Conservation (phyloP, 2,888 invertebrate species). For the Thysanoteuthis rhombus region DNA sequence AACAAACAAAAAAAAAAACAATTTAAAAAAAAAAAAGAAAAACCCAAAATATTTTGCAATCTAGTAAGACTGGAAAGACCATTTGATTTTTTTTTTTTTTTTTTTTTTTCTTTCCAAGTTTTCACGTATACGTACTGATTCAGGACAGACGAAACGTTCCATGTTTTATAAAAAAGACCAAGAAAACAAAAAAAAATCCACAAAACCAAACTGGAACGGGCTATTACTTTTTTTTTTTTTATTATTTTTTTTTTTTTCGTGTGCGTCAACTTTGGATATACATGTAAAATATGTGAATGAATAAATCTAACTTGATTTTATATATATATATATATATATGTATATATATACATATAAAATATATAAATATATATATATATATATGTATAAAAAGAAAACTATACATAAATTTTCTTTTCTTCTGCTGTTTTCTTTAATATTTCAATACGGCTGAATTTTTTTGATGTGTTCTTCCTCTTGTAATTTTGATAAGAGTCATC, state of each 20-base stretch:
- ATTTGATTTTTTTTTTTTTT: no score
- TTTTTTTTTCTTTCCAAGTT: background rate
- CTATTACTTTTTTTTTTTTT: background rate
- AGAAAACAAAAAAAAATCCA: background rate
- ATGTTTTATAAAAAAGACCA: background rate
- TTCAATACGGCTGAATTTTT: no score
- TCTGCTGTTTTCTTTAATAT: background rate
- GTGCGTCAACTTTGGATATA: background rate
- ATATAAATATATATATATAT: background rate
- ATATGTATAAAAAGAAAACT: background rate
- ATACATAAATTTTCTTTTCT: background rate
- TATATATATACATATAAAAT: background rate
- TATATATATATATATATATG: background rate
- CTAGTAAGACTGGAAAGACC: background rate
- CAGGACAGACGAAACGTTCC: background rate
- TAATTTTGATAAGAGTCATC: no score
- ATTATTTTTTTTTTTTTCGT: background rate
- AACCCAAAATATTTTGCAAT: background rate
- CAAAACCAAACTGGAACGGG: background rate
- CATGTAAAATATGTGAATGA: constrained; percentile 12
- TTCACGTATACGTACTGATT: background rate
- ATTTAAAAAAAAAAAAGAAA: background rate
- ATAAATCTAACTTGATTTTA: background rate
- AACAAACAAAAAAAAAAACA: background rate
- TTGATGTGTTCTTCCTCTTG: no score